These are phyloP conservation scores for Caenorhabditis remanei DNA, from an alignment of 1,140 invertebrate genomes.

Conservation along the genomic window DNA sequence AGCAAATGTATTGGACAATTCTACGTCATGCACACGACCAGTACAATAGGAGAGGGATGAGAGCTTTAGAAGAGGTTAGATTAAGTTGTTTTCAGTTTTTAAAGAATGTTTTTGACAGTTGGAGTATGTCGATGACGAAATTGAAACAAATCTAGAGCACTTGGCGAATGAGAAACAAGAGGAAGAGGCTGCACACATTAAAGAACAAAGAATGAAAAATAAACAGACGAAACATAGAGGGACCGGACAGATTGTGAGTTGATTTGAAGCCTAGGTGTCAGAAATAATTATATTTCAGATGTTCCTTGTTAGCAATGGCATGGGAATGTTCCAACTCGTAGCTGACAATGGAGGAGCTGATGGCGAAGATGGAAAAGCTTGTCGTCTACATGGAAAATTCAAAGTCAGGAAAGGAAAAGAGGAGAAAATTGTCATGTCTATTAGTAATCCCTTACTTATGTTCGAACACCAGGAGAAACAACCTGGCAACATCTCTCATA, in stretches of 20 bases:
- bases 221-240: constrained; percentile 60
- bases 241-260: constrained; percentile 62
- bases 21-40: constrained; percentile 71
- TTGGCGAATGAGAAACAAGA: constrained; percentile 72
- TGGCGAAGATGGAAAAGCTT: constrained; percentile 69
- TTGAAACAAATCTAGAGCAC: constrained; percentile 71
- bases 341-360: constrained; percentile 59
- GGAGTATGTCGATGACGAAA: constrained; percentile 70
- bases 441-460: constrained; percentile 69
- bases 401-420: constrained; percentile 72
- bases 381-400: constrained; percentile 72
- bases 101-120: constrained; percentile 64
- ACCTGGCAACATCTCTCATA: constrained; percentile 73
- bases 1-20: constrained; percentile 72
- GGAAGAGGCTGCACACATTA: constrained; percentile 71
- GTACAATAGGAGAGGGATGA: constrained; percentile 66
- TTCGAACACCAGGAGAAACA: constrained; percentile 66
- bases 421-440: constrained; percentile 70
- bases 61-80: constrained; percentile 71
- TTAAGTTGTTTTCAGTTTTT: not conserved
- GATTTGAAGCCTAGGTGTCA: not conserved
- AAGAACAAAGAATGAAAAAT: constrained; percentile 64
- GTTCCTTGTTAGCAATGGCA: constrained; percentile 75
- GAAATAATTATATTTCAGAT: constrained; percentile 59
- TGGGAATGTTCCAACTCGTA: constrained; percentile 76